A percentile compares a stretch with the other conserved stretches of the same genome.
phyloP scores from a whole-genome alignment of 2,797 vertebrate genomes.

The Borostomias antarcticus region DNA sequence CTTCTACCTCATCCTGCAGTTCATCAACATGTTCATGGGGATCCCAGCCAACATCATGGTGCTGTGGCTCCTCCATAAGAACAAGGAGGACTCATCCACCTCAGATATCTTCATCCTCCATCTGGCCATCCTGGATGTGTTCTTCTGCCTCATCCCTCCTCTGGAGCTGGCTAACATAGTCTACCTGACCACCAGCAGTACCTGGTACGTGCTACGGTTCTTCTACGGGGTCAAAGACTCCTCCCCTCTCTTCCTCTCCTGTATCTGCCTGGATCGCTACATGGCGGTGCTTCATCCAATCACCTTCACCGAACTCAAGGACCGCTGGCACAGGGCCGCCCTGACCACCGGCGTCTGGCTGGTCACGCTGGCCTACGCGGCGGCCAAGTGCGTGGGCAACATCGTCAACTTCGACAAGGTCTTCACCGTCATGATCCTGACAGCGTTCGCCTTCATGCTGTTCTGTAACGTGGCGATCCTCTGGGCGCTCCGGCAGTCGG shows the following conservation, averaged over 20 bases:
- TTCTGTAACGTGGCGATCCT: slow-evolving; percentile 77
- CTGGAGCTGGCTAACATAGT: slow-evolving; percentile 72
- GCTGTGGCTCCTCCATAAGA: slow-evolving; percentile 75
- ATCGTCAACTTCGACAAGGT: slow-evolving; percentile 67
- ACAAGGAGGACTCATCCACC: slow-evolving; percentile 71
- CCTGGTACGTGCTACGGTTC: slow-evolving; percentile 72
- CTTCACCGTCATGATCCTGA: slow-evolving; percentile 73
- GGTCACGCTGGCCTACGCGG: slow-evolving; percentile 65
- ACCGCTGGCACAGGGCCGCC: slow-evolving; percentile 58
- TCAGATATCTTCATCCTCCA: slow-evolving; percentile 78
- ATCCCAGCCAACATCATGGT: slow-evolving; percentile 78
- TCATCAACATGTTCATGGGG: slow-evolving; percentile 78
- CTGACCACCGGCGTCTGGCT: slow-evolving; percentile 65
- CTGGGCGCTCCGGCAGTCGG: slow-evolving; percentile 61
- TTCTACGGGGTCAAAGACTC: slow-evolving; percentile 78
- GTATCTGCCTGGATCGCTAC: slow-evolving; percentile 81
- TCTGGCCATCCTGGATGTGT: slow-evolving; percentile 70
- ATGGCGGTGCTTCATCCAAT: slow-evolving; percentile 78
- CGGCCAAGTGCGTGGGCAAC: slow-evolving; percentile 60
- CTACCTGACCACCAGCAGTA: slow-evolving; percentile 60
- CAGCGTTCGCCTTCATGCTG: slow-evolving; percentile 74
- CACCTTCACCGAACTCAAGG: slow-evolving; percentile 74
- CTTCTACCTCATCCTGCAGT: slow-evolving; percentile 74
- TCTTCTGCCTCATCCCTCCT: slow-evolving; percentile 76
- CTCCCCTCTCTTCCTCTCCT: slow-evolving; percentile 75